Conservation (phyloP, 2,797 vertebrate genomes). For the Nasua narica region DNA sequence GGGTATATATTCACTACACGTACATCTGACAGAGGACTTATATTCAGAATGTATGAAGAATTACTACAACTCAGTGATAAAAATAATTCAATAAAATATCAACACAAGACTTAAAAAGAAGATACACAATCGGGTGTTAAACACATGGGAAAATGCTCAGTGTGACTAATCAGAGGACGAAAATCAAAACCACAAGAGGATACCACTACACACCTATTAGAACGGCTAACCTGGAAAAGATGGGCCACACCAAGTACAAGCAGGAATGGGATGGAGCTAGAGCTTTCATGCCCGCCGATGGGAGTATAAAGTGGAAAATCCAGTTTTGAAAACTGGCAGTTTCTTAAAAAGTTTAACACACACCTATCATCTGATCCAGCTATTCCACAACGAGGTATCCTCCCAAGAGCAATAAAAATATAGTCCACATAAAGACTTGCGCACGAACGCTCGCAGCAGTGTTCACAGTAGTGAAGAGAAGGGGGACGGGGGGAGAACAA, state of each 20-base stretch:
- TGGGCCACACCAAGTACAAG: not conserved
- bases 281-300: not conserved
- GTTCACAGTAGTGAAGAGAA: not conserved
- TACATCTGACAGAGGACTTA: not conserved
- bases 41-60: not conserved
- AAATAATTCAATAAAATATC: not conserved
- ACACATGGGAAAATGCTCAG: not conserved
- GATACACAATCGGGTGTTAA: not conserved
- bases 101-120: not conserved
- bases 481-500: not conserved
- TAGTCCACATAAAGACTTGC: not conserved
- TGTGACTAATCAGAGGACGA: not conserved
- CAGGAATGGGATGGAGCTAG: not conserved
- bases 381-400: not conserved
- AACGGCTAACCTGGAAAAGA: not conserved
- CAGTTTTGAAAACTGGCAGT: not conserved
- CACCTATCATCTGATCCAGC: not conserved
- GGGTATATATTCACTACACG: not conserved
- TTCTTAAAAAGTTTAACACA: not conserved
- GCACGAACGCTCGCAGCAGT: not conserved
- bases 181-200: not conserved
- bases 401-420: not conserved
- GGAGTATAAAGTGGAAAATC: not conserved
- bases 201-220: not conserved
- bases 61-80: not conserved